Evolutionary conservation across 2,113 vertebrate species (phyloP).

Genomic region (Phodopus roborovskii): DNA sequence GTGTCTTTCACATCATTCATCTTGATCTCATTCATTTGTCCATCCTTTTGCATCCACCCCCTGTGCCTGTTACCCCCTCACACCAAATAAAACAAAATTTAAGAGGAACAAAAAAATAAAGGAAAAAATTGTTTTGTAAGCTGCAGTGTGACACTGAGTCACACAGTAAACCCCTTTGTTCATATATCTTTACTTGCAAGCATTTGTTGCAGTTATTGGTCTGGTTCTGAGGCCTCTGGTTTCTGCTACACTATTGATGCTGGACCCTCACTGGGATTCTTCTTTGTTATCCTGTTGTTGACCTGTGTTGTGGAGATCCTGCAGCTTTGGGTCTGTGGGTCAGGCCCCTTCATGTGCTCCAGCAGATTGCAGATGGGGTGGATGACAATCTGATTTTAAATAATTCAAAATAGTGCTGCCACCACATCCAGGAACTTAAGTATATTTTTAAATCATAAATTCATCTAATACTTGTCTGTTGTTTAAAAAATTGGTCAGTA

Average conservation of each 20-base stretch:
- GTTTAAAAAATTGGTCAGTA: conserved; percentile 48
- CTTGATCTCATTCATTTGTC: background rate
- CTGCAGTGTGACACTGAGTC: background rate
- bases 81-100: background rate
- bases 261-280: background rate
- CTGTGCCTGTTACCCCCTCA: background rate
- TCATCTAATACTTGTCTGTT: background rate
- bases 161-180: background rate
- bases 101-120: background rate
- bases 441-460: background rate
- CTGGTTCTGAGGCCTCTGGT: background rate
- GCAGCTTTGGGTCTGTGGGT: background rate
- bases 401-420: background rate
- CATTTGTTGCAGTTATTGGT: background rate
- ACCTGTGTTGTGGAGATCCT: background rate
- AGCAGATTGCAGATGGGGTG: background rate
- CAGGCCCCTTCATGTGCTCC: background rate
- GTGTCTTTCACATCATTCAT: background rate
- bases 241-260: background rate
- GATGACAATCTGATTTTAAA: conserved; percentile 35
- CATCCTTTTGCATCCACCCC: background rate
- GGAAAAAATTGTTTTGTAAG: background rate
- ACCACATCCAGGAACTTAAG: background rate
- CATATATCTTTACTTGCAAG: background rate
- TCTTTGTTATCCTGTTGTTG: background rate